A percentile compares a stretch with the other conserved stretches of the same genome.
These are phyloP conservation scores for Galeruca laticollis DNA, from an alignment of 2,888 invertebrate species.

Conservation along the genomic window DNA sequence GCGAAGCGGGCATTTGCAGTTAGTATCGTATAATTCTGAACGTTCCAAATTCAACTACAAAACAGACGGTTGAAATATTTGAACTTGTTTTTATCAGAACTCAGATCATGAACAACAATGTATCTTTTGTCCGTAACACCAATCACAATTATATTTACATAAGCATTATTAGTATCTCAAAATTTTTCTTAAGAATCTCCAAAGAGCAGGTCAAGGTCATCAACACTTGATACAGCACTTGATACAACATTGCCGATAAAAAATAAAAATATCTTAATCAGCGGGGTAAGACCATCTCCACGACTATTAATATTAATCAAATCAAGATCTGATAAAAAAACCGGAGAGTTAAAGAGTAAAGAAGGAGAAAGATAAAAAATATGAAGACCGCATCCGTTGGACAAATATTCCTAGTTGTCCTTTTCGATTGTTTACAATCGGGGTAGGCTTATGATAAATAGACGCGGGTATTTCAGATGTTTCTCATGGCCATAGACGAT, in stretches of 20 bases:
- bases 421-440: slow-evolving; percentile 51
- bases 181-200: background rate
- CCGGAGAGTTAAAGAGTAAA: slow-evolving; percentile 28
- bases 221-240: slow-evolving; percentile 24
- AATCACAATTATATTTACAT: slow-evolving; percentile 5
- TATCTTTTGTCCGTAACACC: background rate
- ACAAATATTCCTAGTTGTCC: slow-evolving; percentile 45
- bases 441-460: slow-evolving; percentile 53
- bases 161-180: background rate
- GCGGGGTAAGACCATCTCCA: slow-evolving; percentile 46
- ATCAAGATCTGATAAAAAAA: slow-evolving; percentile 52
- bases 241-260: slow-evolving; percentile 34
- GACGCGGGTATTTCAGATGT: slow-evolving; percentile 48
- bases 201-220: slow-evolving; percentile 22
- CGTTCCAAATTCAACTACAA: background rate
- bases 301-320: slow-evolving; percentile 55
- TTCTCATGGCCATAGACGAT: slow-evolving; percentile 56
- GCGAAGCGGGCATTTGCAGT: too few relatives aligned
- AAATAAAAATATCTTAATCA: slow-evolving; percentile 49
- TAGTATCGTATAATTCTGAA: background rate
- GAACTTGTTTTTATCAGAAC: slow-evolving; percentile 1
- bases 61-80: background rate
- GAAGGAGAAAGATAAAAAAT: slow-evolving; percentile 18
- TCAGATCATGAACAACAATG: background rate
- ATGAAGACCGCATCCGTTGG: slow-evolving; percentile 29